Evolutionary conservation across 2,888 invertebrate species (phyloP).

Genomic region (Abrostola tripartita): DNA sequence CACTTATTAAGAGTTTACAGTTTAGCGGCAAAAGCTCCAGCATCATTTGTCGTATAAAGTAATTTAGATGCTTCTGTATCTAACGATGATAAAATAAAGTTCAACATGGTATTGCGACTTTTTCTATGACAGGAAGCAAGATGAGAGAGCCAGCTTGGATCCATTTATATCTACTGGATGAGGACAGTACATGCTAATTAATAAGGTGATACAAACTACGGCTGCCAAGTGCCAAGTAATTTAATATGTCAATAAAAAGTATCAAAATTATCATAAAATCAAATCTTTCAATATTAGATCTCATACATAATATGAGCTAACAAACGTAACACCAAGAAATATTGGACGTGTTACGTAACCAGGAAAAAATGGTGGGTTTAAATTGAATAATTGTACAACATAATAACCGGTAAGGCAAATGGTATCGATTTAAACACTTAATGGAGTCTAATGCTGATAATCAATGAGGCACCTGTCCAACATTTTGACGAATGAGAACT

Average conservation of each 20-base stretch:
- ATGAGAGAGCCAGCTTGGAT: too few species aligned
- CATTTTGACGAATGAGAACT: constrained; percentile 79
- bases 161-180: too few species aligned
- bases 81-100: too few species aligned
- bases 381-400: constrained; percentile 75
- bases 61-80: background rate
- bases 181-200: too few species aligned
- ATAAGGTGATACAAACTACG: too few species aligned
- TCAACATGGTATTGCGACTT: too few species aligned
- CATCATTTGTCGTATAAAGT: background rate
- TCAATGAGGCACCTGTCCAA: constrained; percentile 80
- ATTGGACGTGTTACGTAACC: constrained; percentile 64
- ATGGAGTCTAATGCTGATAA: constrained; percentile 80
- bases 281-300: constrained; percentile 1
- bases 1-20: background rate
- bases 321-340: constrained; percentile 47
- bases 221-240: too few species aligned
- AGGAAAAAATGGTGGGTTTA: constrained; percentile 64
- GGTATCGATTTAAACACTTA: constrained; percentile 84
- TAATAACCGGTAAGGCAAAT: constrained; percentile 74
- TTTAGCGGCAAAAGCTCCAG: background rate
- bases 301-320: constrained; percentile 30
- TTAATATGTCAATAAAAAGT: too few species aligned
- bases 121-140: too few species aligned
- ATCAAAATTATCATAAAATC: background rate